Conservation (phyloP, 1,140 invertebrate species). For the Zaprionus davidi region DNA sequence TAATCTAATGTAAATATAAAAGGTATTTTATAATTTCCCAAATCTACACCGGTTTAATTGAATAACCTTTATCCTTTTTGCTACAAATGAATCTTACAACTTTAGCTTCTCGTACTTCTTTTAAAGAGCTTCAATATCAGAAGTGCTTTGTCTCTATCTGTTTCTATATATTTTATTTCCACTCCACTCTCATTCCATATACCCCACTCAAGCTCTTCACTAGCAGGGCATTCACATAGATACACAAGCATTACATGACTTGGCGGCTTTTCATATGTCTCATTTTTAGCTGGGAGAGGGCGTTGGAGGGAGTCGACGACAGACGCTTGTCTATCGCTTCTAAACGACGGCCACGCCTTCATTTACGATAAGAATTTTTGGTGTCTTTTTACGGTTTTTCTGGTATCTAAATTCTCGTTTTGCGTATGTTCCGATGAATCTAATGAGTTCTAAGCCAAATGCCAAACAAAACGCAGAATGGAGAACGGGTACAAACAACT, state of each 20-base stretch:
- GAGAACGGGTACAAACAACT: constrained; percentile 58
- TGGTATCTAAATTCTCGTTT: constrained; percentile 32
- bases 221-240: constrained; percentile 18
- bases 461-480: constrained; percentile 6
- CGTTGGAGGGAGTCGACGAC: neutral
- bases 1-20: neutral
- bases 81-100: too few species aligned
- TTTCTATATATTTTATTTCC: too few species aligned
- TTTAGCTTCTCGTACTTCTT: too few species aligned
- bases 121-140: too few species aligned
- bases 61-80: too few species aligned
- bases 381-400: constrained; percentile 14
- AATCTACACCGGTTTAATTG: too few species aligned
- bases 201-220: neutral
- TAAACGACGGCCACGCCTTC: constrained; percentile 44
- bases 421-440: constrained; percentile 33
- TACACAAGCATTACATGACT: constrained; percentile 31
- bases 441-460: constrained; percentile 22
- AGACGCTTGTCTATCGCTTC: constrained; percentile 24
- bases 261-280: constrained; percentile 28
- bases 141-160: too few species aligned
- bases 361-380: constrained; percentile 33
- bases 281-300: constrained; percentile 1
- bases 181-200: neutral
- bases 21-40: neutral